Evolutionary conservation across 2,797 vertebrate species (phyloP).

Genomic region (Otolemur crassicaudatus): DNA sequence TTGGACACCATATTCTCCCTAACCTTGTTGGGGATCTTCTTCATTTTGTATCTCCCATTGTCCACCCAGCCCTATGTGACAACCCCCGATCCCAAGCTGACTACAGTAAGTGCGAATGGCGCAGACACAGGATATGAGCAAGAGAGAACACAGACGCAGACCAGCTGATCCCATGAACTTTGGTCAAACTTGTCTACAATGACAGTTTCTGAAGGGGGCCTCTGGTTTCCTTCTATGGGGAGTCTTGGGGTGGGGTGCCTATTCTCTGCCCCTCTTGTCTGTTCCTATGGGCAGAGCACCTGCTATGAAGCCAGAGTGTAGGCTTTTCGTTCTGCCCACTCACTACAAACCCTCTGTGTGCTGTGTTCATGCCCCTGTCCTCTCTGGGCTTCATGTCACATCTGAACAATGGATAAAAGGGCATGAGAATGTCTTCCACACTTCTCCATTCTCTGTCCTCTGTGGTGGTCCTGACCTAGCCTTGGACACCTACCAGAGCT

Average conservation of each 20-base stretch:
- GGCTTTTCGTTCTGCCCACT: background rate
- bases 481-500: background rate
- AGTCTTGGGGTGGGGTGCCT: no score
- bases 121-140: background rate
- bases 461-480: background rate
- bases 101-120: background rate
- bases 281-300: no score
- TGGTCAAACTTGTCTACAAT: background rate
- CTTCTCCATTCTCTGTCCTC: background rate
- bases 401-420: background rate
- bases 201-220: background rate
- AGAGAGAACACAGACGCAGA: background rate
- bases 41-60: background rate
- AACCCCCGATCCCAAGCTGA: background rate
- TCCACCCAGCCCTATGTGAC: background rate
- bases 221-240: background rate
- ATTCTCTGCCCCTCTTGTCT: background rate
- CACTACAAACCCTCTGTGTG: background rate
- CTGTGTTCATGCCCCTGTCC: rapidly evolving
- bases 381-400: background rate
- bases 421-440: background rate
- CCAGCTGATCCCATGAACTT: background rate
- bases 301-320: background rate
- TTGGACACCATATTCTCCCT: background rate
- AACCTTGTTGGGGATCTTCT: background rate